Evolutionary conservation across 2,888 invertebrate genomes (phyloP).

Genomic region (Sylvicola fuscatus): DNA sequence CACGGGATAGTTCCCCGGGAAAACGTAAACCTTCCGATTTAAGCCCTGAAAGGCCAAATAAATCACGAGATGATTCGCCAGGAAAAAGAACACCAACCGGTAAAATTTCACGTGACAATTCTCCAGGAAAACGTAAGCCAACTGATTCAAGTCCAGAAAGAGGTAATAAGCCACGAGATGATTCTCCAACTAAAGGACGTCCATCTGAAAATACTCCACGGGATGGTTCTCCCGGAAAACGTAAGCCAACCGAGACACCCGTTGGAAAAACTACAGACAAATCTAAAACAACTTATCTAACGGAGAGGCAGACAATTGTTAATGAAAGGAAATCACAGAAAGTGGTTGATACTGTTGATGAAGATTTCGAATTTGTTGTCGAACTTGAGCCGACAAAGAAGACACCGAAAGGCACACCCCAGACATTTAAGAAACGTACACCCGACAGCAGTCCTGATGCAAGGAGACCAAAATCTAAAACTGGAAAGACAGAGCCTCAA

Average conservation of each 20-base stretch:
- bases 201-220: constrained; percentile 3
- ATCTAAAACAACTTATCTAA: too few species aligned
- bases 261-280: too few species aligned
- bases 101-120: neutral
- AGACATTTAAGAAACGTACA: neutral
- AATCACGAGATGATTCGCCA: constrained; percentile 1
- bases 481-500: too few species aligned
- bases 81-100: constrained; percentile 5
- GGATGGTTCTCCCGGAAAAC: constrained; percentile 4
- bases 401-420: neutral
- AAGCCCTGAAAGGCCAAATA: constrained; percentile 1
- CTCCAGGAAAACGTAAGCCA: constrained; percentile 4
- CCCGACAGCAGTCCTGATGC: neutral
- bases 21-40: constrained; percentile 1
- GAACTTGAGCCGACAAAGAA: neutral
- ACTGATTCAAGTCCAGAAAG: constrained; percentile 2
- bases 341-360: neutral
- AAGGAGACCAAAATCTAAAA: too few species aligned
- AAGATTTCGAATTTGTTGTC: neutral
- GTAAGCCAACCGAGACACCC: constrained; percentile 1
- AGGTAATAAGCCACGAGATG: neutral
- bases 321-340: neutral
- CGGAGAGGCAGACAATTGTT: neutral
- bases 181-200: constrained; percentile 3
- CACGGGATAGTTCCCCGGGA: neutral